These are phyloP conservation scores for Temnothorax ravouxi DNA, from an alignment of 2,888 invertebrate species.

Conservation along the genomic window DNA sequence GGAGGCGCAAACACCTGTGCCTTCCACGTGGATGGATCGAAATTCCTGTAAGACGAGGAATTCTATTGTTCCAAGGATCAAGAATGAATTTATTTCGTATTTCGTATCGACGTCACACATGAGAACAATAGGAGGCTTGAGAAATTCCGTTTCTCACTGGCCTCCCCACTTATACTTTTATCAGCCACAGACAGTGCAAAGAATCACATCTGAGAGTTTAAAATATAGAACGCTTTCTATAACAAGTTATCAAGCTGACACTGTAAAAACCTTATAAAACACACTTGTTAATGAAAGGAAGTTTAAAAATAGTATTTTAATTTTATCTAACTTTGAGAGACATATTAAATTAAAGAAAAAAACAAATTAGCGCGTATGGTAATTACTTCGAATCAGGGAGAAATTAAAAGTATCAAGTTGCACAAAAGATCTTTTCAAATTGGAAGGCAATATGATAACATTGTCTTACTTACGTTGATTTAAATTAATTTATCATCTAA, in stretches of 20 bases:
- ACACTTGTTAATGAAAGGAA: too few species aligned
- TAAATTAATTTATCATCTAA: not conserved
- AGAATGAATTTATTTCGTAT: not conserved
- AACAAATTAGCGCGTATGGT: too few species aligned
- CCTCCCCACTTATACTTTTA: not conserved
- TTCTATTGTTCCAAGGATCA: not conserved
- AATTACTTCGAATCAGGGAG: too few species aligned
- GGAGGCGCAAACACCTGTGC: slow-evolving; percentile 95
- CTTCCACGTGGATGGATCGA: slow-evolving; percentile 92
- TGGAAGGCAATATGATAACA: not conserved
- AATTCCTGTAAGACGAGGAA: slow-evolving; percentile 86
- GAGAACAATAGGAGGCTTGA: not conserved
- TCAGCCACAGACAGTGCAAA: too few species aligned
- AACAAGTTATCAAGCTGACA: too few species aligned
- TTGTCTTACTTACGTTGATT: not conserved
- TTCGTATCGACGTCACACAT: not conserved
- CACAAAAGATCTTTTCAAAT: not conserved
- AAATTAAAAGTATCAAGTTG: not conserved
- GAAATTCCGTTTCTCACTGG: not conserved
- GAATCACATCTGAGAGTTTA: too few species aligned
- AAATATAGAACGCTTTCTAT: too few species aligned
- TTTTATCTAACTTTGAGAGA: too few species aligned
- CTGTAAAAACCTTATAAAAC: too few species aligned
- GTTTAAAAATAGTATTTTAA: not conserved
- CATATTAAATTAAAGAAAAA: too few species aligned